Evolutionary conservation across 2,113 vertebrate species (phyloP), one percentile per base, ranked within the genome.

Genomic region (Gobiocypris rarus): DNA sequence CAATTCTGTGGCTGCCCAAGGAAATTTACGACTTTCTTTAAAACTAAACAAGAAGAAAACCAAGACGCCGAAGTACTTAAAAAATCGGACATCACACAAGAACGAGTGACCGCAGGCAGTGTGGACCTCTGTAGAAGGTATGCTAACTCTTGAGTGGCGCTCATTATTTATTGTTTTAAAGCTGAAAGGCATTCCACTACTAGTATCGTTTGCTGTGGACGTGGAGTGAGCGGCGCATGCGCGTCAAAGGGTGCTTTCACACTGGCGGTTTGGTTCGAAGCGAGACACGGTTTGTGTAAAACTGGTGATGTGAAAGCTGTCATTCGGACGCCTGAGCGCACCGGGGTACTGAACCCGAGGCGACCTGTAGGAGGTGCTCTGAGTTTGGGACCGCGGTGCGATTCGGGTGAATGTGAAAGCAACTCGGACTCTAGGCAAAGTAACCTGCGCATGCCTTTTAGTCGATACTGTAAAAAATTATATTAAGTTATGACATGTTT

Each of bases 151-250:
- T 87, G 84, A 86, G 78, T 86, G 86, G 84, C 86, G 82, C 90
- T 86, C 85, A 84, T 88, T 86, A 92, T 93, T 93, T 93, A 91
- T 93, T 3, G 17, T 84, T 80, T 83, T 54, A 75, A 84, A 61
- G 86, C 74, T 89, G 84, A 86, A 83, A 85, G 91, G 90, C 93
- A 92, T 93, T 94, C 93, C 93, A 90, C 83, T 84, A 86, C 85
- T 84, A 85, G 91, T 89, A 87, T 79, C 83, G 81, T 87, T 86
- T 89, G 86, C 83, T 89, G 87, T 88, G 85, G 89, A 85, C 75
- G 80, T 58, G 45, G 69, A 52, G 70, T 78, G 38, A 78, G 87
- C 24, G 19, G 54, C 54, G 52, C 38, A 9, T 17, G 54, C 14
- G 75, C 31, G 31, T 54, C 52, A 22, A 54, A 22, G 2, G 52